phyloP scores from a whole-genome alignment of 1,140 invertebrate species.

The Drusus annulatus region DNA sequence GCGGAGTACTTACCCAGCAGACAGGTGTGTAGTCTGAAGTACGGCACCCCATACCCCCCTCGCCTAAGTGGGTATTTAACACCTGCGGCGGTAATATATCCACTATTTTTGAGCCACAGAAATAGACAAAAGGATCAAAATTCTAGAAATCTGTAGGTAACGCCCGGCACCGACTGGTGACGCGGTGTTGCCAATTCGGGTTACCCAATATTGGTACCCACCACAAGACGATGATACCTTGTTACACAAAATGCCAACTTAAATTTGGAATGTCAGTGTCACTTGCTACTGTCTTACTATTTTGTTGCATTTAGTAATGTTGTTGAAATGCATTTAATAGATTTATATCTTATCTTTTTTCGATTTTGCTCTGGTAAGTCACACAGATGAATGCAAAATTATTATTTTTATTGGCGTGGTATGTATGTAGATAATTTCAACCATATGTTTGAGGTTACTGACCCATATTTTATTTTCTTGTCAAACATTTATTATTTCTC shows the following conservation, averaged over 20 bases:
- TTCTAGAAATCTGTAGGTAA: background rate
- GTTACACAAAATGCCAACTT: background rate
- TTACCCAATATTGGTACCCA: background rate
- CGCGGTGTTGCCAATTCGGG: background rate
- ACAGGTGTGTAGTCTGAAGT: background rate
- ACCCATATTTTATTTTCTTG: conserved; percentile 3
- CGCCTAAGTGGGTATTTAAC: background rate
- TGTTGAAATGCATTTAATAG: conserved; percentile 27
- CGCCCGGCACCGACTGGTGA: background rate
- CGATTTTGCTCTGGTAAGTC: background rate
- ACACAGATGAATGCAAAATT: background rate
- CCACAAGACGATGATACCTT: conserved; percentile 15
- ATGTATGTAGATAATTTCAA: conserved; percentile 13
- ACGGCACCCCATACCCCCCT: background rate
- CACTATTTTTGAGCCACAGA: conserved; percentile 4
- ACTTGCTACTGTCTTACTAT: conserved; percentile 8
- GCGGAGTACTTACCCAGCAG: background rate
- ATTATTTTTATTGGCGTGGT: background rate
- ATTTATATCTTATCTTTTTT: conserved; percentile 22
- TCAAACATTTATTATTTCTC: background rate
- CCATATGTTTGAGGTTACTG: conserved; percentile 5
- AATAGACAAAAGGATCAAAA: background rate
- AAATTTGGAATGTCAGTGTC: background rate
- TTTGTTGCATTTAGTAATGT: conserved; percentile 29
- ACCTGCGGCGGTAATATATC: background rate